Evolutionary conservation across 2,888 invertebrate species (phyloP).

Genomic region (Danaus chrysippus): DNA sequence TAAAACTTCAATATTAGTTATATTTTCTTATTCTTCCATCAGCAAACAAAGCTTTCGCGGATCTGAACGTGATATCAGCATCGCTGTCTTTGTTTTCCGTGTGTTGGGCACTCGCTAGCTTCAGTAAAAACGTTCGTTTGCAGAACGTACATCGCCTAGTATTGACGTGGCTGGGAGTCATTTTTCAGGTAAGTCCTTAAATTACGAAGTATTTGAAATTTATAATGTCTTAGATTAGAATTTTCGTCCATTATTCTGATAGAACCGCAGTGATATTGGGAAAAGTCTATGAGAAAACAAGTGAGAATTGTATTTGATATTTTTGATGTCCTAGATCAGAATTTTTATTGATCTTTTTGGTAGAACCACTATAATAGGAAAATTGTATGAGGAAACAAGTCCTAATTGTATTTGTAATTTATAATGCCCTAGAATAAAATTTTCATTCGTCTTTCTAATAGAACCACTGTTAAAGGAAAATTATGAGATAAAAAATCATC

Average conservation of each 20-base stretch:
- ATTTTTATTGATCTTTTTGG: too few relatives aligned
- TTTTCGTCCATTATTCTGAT: too few relatives aligned
- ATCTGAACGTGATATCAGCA: slow-evolving; percentile 89
- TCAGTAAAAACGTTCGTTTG: slow-evolving; percentile 90
- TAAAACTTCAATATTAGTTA: not conserved
- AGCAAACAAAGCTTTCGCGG: slow-evolving; percentile 81
- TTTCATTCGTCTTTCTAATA: too few relatives aligned
- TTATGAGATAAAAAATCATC: too few relatives aligned
- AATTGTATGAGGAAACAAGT: too few relatives aligned
- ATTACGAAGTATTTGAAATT: not conserved
- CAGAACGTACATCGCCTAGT: slow-evolving; percentile 91
- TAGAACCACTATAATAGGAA: too few relatives aligned
- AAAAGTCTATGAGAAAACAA: too few relatives aligned
- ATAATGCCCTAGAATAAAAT: not conserved
- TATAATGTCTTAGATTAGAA: not conserved
- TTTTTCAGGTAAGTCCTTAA: slow-evolving; percentile 79
- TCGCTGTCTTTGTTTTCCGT: slow-evolving; percentile 90
- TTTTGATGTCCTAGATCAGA: too few relatives aligned
- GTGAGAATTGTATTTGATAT: too few relatives aligned
- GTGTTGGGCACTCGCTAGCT: slow-evolving; percentile 94
- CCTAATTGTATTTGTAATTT: not conserved
- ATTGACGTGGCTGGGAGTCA: slow-evolving; percentile 89
- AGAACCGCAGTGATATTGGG: too few relatives aligned
- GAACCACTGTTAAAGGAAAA: too few relatives aligned
- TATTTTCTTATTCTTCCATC: slow-evolving; percentile 21